Evolutionary conservation across 2,113 vertebrate species (phyloP).

Genomic region (Nannobrachium achirus): DNA sequence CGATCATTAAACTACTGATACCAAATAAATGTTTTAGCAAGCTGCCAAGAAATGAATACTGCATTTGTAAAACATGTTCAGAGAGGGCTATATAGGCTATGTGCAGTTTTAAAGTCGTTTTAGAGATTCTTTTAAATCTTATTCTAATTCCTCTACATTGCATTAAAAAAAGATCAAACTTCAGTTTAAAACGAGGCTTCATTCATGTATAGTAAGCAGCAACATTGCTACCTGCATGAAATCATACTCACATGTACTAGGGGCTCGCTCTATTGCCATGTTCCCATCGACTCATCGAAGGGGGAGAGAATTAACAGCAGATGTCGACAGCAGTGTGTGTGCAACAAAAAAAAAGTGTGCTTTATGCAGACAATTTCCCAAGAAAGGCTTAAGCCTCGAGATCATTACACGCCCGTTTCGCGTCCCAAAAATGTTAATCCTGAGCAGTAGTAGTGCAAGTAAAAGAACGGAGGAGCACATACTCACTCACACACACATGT

Average conservation of each 20-base stretch:
- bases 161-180: not conserved
- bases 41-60: too few species aligned
- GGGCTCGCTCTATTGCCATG: constrained; percentile 39
- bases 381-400: not conserved
- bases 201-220: not conserved
- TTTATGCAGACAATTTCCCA: constrained; percentile 18
- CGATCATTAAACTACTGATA: too few species aligned
- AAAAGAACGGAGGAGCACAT: constrained; percentile 20
- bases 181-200: not conserved
- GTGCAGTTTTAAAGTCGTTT: too few species aligned
- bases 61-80: too few species aligned
- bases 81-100: too few species aligned
- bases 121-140: too few species aligned
- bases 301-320: constrained; percentile 25
- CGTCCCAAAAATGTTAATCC: constrained; percentile 14
- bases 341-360: constrained; percentile 43
- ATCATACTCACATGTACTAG: constrained; percentile 54
- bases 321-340: constrained; percentile 35
- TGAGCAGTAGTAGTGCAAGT: constrained; percentile 4
- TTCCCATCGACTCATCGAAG: constrained; percentile 40
- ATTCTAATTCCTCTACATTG: too few species aligned
- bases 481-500: constrained; percentile 11
- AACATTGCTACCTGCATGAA: constrained; percentile 4
- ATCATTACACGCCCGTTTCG: constrained; percentile 3
- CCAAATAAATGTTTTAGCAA: too few species aligned